Conservation (phyloP, 2,113 vertebrate genomes). For the Triplophysa rosa region DNA sequence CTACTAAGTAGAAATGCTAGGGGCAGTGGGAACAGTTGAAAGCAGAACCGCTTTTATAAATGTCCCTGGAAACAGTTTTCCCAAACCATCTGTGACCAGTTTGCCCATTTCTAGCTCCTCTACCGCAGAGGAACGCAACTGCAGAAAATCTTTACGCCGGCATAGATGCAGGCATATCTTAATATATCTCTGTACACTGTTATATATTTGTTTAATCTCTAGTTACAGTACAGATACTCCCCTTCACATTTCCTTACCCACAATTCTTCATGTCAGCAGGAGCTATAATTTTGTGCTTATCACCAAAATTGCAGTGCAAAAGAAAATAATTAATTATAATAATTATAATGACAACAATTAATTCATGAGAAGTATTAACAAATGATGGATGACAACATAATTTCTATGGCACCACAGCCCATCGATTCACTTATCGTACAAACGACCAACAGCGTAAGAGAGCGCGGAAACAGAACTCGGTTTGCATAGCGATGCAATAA, state of each 20-base stretch:
- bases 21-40: neutral
- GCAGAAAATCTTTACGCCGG: conserved; percentile 14
- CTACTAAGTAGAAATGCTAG: neutral
- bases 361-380: conserved; percentile 74
- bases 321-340: conserved; percentile 83
- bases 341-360: conserved; percentile 68
- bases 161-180: conserved; percentile 51
- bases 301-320: conserved; percentile 99
- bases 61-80: conserved; percentile 17
- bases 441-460: conserved; percentile 87
- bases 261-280: conserved; percentile 96
- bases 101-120: conserved; percentile 11
- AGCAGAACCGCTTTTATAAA: conserved; percentile 11
- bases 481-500: conserved; percentile 99
- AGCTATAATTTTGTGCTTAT: conserved; percentile 99
- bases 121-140: conserved; percentile 16
- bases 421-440: conserved; percentile 99
- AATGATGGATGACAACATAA: conserved; percentile 92
- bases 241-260: conserved; percentile 90
- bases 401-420: conserved; percentile 98
- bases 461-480: conserved; percentile 84
- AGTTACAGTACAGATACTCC: conserved; percentile 93
- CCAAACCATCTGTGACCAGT: conserved; percentile 4
- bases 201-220: conserved; percentile 79
- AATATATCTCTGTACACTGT: conserved; percentile 81